Base-by-base conservation (phyloP, 1,140 invertebrate species). In the Monochamus saltuarius region DNA sequence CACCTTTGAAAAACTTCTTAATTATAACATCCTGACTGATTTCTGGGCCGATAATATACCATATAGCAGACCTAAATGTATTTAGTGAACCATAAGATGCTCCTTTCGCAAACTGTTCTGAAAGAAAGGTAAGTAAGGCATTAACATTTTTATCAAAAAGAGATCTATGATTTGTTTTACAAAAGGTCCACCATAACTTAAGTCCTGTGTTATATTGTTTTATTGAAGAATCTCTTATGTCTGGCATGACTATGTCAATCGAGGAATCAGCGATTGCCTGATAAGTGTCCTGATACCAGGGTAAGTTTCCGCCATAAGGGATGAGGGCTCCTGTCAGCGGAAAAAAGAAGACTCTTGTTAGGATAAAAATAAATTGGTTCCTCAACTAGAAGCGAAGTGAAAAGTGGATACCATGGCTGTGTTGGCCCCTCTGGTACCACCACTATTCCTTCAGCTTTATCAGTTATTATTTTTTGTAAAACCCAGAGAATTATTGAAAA, bases 341-440 rank as follows among this genome's bases (percentile, higher is more conserved):
- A 6, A 29, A 29, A 29, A 29, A 29, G 22, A 3, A 29, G 6
- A 29, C 2, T 3, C 6, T 29, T 29, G 6, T 29, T 29, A 3
- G 22, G 22, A 3, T 29, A 3, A 6, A 29, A 29, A 29, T 29
- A 29, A 29, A 29, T 2, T 6, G 22, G 22, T 2, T 29, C 6
- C 6, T 29, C 22, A 29, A 29, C 22, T n/a, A n/a, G n/a, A n/a
- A 29, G 22, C 6, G 22, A 29, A 3, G 2, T 29, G 6, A 71
- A 71, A 67, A 17, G 75, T 72, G 73, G 67, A 46, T 59, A 75
- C 72, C 72, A 76, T 1, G 54, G 61, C 38, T 73, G 64, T 13
- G 62, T 1, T n/a, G 56, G 40, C 61, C 66, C 69, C 14, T 43
- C n/a, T 70, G 71, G 75, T 54, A 74, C 67, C 1, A 72, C 50